Percentiles rank a stretch among this genome's conserved stretches.
Conservation (phyloP, 1,140 invertebrate species). For the Sycophaga agraensis region DNA sequence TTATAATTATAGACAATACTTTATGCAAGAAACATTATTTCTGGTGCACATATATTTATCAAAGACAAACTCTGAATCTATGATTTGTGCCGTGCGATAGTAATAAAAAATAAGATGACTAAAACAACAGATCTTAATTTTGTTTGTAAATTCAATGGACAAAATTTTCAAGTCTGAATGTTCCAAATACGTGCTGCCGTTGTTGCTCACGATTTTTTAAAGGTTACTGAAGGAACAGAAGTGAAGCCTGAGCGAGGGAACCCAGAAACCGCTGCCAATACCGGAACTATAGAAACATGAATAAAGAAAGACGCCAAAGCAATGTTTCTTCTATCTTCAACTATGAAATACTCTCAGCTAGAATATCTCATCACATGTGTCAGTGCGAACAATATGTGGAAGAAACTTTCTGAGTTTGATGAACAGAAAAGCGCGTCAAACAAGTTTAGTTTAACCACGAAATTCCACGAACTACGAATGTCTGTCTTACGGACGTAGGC, state of each 20-base stretch:
- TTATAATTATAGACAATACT: too few species aligned
- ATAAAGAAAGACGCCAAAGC: slow-evolving; percentile 22
- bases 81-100: too few species aligned
- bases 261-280: background rate
- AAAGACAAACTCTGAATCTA: too few species aligned
- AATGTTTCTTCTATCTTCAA: slow-evolving; percentile 21
- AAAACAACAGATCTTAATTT: too few species aligned
- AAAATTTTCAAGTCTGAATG: slow-evolving; percentile 20
- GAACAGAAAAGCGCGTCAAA: slow-evolving; percentile 22
- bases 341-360: slow-evolving; percentile 17
- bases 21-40: too few species aligned
- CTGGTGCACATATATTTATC: too few species aligned
- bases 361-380: slow-evolving; percentile 14
- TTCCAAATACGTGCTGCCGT: slow-evolving; percentile 3
- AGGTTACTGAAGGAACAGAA: slow-evolving; percentile 12
- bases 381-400: background rate
- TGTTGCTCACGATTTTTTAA: slow-evolving; percentile 14
- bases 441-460: slow-evolving; percentile 24
- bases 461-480: slow-evolving; percentile 30
- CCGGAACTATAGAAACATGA: background rate
- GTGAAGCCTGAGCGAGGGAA: slow-evolving; percentile 16
- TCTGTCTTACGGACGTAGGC: slow-evolving; percentile 27
- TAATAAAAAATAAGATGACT: too few species aligned
- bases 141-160: slow-evolving; percentile 21
- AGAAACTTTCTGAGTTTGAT: background rate